Base-by-base conservation (phyloP, 2,888 invertebrate genomes). In the Lasius platythorax region DNA sequence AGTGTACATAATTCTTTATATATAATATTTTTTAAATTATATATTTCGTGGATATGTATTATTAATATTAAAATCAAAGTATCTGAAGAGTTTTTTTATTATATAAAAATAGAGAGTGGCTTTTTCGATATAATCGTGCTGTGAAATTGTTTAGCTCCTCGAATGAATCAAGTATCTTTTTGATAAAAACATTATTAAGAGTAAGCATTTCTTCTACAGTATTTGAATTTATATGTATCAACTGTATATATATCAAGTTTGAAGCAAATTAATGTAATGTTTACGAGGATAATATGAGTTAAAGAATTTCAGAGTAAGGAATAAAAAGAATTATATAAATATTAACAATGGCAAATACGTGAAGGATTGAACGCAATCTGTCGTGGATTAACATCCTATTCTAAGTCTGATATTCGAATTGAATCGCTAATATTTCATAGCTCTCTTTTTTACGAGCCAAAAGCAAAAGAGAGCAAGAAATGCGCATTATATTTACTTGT, bases 361-460 rank as follows among this genome's bases (percentile, higher is more conserved):
- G 15, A 33, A 28, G 8, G 15, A 30, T 9, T 63, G 3, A 12
- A n/a, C 6, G n/a, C n/a, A 23, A 23, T 56, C 56, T 18, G 5
- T 56, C 53, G 70, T 78, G 70, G 56, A 78, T 78, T 58, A 78
- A 68, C 68, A 68, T 56, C 2, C 12, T 74, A 33, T 63, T 74
- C 28, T 2, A 11, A 64, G 15, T 75, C 30, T 43, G 15, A 64
- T 4, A 43, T 63, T 6, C 8, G 30, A 64, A 33, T 75, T 15
- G 23, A 3, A 64, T 11, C 2, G 58, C 43, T 43, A 12, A 73
- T 30, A 74, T 30, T 15, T 46, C 6, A 9, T 33, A n/a, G 11
- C 3, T 64, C 5, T 64, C 3, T 68, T 18, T 11, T 53, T 28
- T n/a, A 43, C 28, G 15, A 67, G 40, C 0, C 12, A 8, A 64